Evolutionary conservation across 1,140 invertebrate genomes (phyloP).

Genomic region (Micrasema longulum): DNA sequence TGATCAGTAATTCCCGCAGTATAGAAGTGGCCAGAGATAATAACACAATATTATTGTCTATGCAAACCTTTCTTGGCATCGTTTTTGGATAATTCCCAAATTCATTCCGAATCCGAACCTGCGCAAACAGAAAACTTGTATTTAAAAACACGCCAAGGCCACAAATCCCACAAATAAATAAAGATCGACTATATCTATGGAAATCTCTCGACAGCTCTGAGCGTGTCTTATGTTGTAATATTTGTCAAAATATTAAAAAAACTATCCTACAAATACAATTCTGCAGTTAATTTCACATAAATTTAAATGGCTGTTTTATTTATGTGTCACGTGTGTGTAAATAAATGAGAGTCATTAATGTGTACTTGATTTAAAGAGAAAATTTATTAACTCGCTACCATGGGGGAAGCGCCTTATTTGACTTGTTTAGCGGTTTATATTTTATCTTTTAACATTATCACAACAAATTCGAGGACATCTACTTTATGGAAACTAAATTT

Average conservation of each 20-base stretch:
- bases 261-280: slow-evolving; percentile 11
- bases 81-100: too few species aligned
- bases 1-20: too few species aligned
- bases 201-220: slow-evolving; percentile 19
- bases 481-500: slow-evolving; percentile 79
- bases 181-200: slow-evolving; percentile 7
- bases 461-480: slow-evolving; percentile 78
- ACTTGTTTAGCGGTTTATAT: slow-evolving; percentile 68
- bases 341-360: slow-evolving; percentile 7
- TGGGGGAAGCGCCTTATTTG: slow-evolving; percentile 67
- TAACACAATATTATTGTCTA: too few species aligned
- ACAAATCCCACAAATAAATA: too few species aligned
- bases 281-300: background rate
- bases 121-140: too few species aligned
- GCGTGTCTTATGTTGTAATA: slow-evolving; percentile 39
- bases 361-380: slow-evolving; percentile 17
- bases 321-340: background rate
- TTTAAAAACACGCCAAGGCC: too few species aligned
- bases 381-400: slow-evolving; percentile 48
- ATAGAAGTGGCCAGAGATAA: too few species aligned
- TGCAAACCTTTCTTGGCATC: too few species aligned
- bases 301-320: background rate
- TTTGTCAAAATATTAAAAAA: slow-evolving; percentile 47
- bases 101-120: background rate
- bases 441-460: slow-evolving; percentile 75